Evolutionary conservation across 2,888 invertebrate species (phyloP).

Genomic region (Acanthococcus lagerstroemiae): DNA sequence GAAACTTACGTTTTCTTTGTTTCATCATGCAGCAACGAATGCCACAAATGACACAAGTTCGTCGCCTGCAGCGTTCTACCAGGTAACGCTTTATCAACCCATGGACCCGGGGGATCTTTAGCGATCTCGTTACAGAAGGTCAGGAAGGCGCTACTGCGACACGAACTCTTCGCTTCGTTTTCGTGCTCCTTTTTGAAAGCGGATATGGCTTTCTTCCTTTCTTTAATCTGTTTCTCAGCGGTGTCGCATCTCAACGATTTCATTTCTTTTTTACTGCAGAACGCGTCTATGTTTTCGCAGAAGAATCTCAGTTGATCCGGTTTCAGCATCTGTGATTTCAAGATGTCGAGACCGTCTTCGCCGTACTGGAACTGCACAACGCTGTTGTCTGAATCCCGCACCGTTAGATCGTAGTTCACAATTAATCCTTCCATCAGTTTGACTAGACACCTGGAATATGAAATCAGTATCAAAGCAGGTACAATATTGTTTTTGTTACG

Average conservation of each 20-base stretch:
- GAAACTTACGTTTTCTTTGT: slow-evolving; percentile 2
- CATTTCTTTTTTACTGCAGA: slow-evolving; percentile 50
- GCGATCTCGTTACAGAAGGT: slow-evolving; percentile 39
- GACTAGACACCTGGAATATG: slow-evolving; percentile 58
- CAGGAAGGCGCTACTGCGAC: slow-evolving; percentile 19
- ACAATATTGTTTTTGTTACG: too few species aligned
- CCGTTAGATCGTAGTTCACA: slow-evolving; percentile 88
- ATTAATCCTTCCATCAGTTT: slow-evolving; percentile 95
- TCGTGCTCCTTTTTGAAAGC: background rate
- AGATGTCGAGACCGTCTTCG: slow-evolving; percentile 85
- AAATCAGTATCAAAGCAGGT: too few species aligned
- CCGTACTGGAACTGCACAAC: slow-evolving; percentile 90
- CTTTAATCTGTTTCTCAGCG: slow-evolving; percentile 46
- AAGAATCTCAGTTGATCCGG: slow-evolving; percentile 67
- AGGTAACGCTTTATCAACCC: slow-evolving; percentile 41
- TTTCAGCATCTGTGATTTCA: slow-evolving; percentile 73
- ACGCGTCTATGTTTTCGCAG: slow-evolving; percentile 60
- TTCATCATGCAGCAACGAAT: background rate
- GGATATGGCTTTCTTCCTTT: slow-evolving; percentile 49
- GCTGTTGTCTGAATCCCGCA: slow-evolving; percentile 86
- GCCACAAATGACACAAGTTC: slow-evolving; percentile 58
- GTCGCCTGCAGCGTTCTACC: slow-evolving; percentile 53
- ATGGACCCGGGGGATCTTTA: background rate
- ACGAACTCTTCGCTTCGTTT: background rate
- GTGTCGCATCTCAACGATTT: slow-evolving; percentile 50